A percentile compares a stretch with the other conserved stretches of the same genome.
These are phyloP conservation scores for Schizopygopsis malacanthus DNA, from an alignment of 2,797 vertebrate genomes.

Conservation along the genomic window DNA sequence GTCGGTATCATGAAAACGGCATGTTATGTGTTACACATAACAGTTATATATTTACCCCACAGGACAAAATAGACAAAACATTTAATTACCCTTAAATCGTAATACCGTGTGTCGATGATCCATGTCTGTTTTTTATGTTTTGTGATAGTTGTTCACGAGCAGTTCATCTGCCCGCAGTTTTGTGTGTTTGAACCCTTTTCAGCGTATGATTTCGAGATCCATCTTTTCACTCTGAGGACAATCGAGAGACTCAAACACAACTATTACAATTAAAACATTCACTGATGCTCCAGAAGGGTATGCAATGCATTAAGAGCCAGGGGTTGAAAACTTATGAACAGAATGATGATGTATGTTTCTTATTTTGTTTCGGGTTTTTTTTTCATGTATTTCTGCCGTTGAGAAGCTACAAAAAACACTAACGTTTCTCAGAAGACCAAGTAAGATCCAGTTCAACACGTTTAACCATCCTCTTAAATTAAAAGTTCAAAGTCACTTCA, in stretches of 20 bases:
- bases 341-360: not conserved
- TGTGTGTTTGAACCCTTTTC: not conserved
- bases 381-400: not conserved
- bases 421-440: not conserved
- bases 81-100: not conserved
- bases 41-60: not conserved
- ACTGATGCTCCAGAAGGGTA: not conserved
- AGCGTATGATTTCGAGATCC: not conserved
- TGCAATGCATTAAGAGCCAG: not conserved
- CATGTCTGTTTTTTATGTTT: not conserved
- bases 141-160: not conserved
- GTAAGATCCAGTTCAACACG: not conserved
- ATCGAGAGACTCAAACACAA: not conserved
- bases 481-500: not conserved
- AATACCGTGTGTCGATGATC: not conserved
- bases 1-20: not conserved
- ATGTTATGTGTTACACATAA: not conserved
- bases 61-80: not conserved
- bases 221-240: not conserved
- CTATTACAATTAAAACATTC: not conserved
- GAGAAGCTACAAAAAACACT: not conserved
- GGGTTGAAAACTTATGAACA: not conserved
- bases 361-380: not conserved
- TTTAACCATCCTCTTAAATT: not conserved
- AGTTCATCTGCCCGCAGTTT: not conserved